Evolutionary conservation across 2,888 invertebrate genomes (phyloP).

Genomic region (Amblyjoppa fuscipennis): DNA sequence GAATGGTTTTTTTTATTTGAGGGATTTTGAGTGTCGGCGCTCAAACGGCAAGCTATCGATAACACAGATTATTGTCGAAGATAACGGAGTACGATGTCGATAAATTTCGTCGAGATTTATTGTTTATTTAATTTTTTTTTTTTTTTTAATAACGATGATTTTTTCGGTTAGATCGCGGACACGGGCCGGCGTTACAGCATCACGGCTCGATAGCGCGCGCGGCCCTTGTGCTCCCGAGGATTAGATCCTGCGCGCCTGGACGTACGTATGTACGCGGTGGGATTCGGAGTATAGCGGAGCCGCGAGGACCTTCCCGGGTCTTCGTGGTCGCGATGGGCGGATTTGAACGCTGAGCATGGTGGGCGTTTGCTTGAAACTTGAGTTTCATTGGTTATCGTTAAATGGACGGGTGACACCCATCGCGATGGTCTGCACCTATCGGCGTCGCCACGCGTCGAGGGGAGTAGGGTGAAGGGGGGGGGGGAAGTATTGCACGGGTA

Average conservation of each 20-base stretch:
- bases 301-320: slow-evolving; percentile 38
- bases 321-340: slow-evolving; percentile 35
- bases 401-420: slow-evolving; percentile 37
- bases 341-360: slow-evolving; percentile 6
- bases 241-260: slow-evolving; percentile 50
- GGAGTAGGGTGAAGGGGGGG: background rate
- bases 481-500: background rate
- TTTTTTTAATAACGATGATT: background rate
- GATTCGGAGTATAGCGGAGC: slow-evolving; percentile 41
- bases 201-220: slow-evolving; percentile 43
- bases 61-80: background rate
- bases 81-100: background rate
- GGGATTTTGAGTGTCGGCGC: background rate
- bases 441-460: slow-evolving; percentile 9
- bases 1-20: background rate
- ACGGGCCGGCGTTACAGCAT: slow-evolving; percentile 33
- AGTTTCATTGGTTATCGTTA: slow-evolving; percentile 45
- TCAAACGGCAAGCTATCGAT: background rate
- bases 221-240: slow-evolving; percentile 48
- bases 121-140: background rate
- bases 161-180: slow-evolving; percentile 23
- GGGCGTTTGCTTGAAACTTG: slow-evolving; percentile 32
- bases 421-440: slow-evolving; percentile 22
- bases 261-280: slow-evolving; percentile 36
- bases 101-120: background rate